Evolutionary conservation across 2,888 invertebrate genomes (phyloP).

Genomic region (Elegia similella): DNA sequence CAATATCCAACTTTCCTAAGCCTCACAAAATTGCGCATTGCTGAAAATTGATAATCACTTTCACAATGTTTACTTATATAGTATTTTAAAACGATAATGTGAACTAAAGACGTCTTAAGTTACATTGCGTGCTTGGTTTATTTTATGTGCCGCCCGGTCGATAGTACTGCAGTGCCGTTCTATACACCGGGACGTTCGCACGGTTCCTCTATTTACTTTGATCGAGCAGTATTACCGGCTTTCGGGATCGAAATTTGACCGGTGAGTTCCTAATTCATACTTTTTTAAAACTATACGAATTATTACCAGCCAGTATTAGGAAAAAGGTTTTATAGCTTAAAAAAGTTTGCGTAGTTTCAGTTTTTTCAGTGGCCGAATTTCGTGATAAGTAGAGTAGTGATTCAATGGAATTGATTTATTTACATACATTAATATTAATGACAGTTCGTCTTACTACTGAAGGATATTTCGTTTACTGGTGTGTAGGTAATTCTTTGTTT

Average conservation of each 20-base stretch:
- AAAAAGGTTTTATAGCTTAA: neutral
- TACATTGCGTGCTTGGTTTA: conserved; percentile 65
- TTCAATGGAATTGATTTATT: conserved; percentile 3
- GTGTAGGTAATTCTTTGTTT: neutral
- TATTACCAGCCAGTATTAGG: neutral
- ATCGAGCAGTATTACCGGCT: conserved; percentile 36
- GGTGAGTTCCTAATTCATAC: conserved; percentile 32
- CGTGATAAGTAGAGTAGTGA: neutral
- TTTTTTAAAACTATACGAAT: neutral
- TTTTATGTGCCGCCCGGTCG: conserved; percentile 61
- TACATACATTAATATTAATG: conserved; percentile 10
- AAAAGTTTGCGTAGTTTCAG: neutral
- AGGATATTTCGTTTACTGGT: neutral
- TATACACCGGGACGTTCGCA: conserved; percentile 45
- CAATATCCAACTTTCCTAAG: neutral
- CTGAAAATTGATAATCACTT: conserved; percentile 5
- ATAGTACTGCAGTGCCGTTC: conserved; percentile 71
- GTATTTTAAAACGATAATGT: conserved; percentile 37
- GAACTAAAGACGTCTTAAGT: conserved; percentile 46
- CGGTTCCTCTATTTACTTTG: conserved; percentile 37
- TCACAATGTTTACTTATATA: conserved; percentile 10
- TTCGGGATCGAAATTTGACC: conserved; percentile 34
- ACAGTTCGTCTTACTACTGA: neutral
- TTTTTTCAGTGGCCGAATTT: conserved; percentile 8
- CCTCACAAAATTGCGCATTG: neutral